Evolutionary conservation across 2,888 invertebrate genomes (phyloP).

Genomic region (Oscheius sp.): DNA sequence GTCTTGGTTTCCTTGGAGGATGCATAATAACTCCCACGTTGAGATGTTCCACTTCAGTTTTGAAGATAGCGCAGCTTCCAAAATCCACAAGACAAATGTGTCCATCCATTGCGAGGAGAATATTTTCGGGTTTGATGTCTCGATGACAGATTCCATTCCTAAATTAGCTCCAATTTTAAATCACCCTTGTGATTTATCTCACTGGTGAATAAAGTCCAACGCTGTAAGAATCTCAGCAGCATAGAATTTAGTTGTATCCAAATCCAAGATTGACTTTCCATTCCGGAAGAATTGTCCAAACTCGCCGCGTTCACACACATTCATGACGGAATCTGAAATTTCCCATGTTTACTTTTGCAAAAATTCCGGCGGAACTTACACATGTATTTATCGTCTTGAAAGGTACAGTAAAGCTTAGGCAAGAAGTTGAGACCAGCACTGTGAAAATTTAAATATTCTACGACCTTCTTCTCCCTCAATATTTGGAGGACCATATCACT

Average conservation of each 20-base stretch:
- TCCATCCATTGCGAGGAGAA: slow-evolving; percentile 91
- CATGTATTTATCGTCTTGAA: slow-evolving; percentile 89
- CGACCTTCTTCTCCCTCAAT: slow-evolving; percentile 89
- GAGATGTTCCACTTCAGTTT: background rate
- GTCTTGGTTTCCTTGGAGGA: slow-evolving; percentile 1
- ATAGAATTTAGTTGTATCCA: slow-evolving; percentile 89
- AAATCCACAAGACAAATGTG: slow-evolving; percentile 96
- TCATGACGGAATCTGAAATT: slow-evolving; percentile 84
- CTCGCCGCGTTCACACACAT: slow-evolving; percentile 93
- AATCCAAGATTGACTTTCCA: slow-evolving; percentile 87
- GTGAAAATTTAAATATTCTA: slow-evolving; percentile 83
- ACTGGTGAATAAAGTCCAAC: slow-evolving; percentile 58
- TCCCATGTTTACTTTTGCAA: background rate
- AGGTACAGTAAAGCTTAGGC: slow-evolving; percentile 91
- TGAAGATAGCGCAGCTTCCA: slow-evolving; percentile 74
- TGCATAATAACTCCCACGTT: slow-evolving; percentile 21
- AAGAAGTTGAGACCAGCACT: slow-evolving; percentile 80
- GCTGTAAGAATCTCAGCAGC: slow-evolving; percentile 79
- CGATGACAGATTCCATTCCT: slow-evolving; percentile 67
- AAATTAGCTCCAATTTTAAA: background rate
- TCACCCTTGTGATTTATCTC: background rate
- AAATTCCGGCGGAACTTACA: slow-evolving; percentile 75
- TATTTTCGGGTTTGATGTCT: slow-evolving; percentile 97
- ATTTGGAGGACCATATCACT: slow-evolving; percentile 78
- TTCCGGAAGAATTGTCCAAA: slow-evolving; percentile 83